A percentile compares a stretch with the other conserved stretches of the same genome.
Evolutionary conservation across 2,797 vertebrate genomes (phyloP).

Genomic region (Sebastolobus altivelis): DNA sequence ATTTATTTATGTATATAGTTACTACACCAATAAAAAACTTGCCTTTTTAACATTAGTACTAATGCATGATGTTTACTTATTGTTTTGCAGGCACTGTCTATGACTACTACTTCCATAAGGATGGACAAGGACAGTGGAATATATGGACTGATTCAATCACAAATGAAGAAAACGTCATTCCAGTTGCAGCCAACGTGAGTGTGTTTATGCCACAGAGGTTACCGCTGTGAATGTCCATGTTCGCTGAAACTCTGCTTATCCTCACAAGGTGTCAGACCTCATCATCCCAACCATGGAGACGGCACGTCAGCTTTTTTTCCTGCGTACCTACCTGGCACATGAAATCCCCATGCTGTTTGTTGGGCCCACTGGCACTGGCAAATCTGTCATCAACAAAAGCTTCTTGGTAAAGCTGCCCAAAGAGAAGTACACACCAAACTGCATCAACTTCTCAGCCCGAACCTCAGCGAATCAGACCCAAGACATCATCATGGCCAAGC

Average conservation of each 20-base stretch:
- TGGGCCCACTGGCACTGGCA: constrained; percentile 95
- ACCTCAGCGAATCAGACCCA: constrained; percentile 94
- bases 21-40: not conserved
- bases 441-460: constrained; percentile 94
- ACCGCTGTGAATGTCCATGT: not conserved
- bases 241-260: not conserved
- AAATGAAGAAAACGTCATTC: constrained; percentile 86
- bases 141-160: constrained; percentile 90
- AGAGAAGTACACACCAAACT: constrained; percentile 88
- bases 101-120: constrained; percentile 93
- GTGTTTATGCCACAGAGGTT: constrained; percentile 6
- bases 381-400: constrained; percentile 92
- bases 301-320: constrained; percentile 91
- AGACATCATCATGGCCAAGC: constrained; percentile 94
- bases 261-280: constrained; percentile 90
- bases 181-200: constrained; percentile 86
- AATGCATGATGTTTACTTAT: not conserved
- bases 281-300: constrained; percentile 95
- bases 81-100: constrained; percentile 89
- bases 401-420: constrained; percentile 92
- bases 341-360: constrained; percentile 90
- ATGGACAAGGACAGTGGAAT: constrained; percentile 88
- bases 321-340: constrained; percentile 89
- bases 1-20: not conserved
- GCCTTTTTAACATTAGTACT: not conserved